A percentile compares a stretch with the other conserved stretches of the same genome.
Evolutionary conservation across 2,113 vertebrate genomes (phyloP).

Genomic region (Macquaria australasica): DNA sequence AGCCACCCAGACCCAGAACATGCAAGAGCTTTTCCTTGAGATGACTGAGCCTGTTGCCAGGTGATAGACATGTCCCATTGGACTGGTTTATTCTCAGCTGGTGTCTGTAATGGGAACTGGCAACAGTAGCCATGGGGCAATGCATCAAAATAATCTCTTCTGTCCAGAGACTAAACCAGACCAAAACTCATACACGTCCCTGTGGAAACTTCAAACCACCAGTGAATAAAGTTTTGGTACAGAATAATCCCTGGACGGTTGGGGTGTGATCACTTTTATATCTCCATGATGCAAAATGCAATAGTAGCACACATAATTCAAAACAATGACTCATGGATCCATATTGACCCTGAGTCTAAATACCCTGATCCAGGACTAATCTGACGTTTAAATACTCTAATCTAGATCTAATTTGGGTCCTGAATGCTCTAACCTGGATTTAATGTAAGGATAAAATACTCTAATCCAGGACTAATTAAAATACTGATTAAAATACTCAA

Average conservation of each 20-base stretch:
- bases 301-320: not conserved
- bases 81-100: constrained; percentile 12
- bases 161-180: constrained; percentile 34
- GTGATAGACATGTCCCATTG: constrained; percentile 34
- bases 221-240: constrained; percentile 9
- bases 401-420: not conserved
- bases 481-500: not conserved
- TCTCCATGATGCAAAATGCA: not conserved
- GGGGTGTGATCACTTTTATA: not conserved
- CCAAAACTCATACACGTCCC: not conserved
- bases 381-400: not conserved
- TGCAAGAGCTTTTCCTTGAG: not conserved
- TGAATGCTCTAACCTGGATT: not conserved
- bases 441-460: not conserved
- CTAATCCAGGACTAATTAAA: not conserved
- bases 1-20: constrained; percentile 4
- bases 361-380: not conserved
- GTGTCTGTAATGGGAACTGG: constrained; percentile 38
- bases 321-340: not conserved
- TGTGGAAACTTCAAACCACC: not conserved
- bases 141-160: constrained; percentile 22
- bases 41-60: constrained; percentile 42
- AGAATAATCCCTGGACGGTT: constrained; percentile 52
- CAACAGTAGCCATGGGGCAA: not conserved
- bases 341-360: not conserved